phyloP scores from a whole-genome alignment of 2,113 vertebrate species.

The Sarotherodon lohbergeri region DNA sequence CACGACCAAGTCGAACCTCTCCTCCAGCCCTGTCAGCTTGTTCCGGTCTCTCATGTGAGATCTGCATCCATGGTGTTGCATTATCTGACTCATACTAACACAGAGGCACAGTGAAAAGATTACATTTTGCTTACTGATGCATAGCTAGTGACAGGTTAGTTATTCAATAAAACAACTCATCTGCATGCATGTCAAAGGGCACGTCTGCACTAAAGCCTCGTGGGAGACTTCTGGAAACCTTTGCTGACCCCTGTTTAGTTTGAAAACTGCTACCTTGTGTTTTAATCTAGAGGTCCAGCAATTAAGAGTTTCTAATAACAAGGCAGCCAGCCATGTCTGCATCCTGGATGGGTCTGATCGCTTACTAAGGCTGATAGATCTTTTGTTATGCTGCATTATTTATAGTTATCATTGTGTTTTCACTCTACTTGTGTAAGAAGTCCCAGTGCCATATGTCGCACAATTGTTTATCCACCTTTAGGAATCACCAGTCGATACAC shows the following conservation, averaged over 20 bases:
- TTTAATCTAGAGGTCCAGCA: neutral
- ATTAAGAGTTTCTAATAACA: neutral
- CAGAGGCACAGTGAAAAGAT: neutral
- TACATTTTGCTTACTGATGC: neutral
- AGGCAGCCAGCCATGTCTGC: neutral
- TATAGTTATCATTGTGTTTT: neutral
- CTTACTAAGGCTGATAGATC: neutral
- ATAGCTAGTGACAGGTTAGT: neutral
- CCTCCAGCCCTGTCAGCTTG: conserved; percentile 85
- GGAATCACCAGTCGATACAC: neutral
- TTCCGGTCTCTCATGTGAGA: conserved; percentile 77
- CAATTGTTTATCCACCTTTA: neutral
- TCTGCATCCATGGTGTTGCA: conserved; percentile 89
- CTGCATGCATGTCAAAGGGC: neutral
- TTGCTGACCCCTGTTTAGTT: neutral
- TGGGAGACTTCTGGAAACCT: neutral
- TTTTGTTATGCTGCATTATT: neutral
- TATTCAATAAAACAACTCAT: neutral
- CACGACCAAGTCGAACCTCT: conserved; percentile 89
- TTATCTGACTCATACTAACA: conserved; percentile 88
- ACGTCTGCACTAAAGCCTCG: neutral
- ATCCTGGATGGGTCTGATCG: neutral
- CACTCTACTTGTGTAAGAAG: neutral
- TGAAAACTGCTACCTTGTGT: neutral
- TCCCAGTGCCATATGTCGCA: neutral